A percentile compares a stretch with the other conserved stretches of the same genome.
phyloP scores from a whole-genome alignment of 2,888 invertebrate genomes.

The Drosophila hawaiiensis region DNA sequence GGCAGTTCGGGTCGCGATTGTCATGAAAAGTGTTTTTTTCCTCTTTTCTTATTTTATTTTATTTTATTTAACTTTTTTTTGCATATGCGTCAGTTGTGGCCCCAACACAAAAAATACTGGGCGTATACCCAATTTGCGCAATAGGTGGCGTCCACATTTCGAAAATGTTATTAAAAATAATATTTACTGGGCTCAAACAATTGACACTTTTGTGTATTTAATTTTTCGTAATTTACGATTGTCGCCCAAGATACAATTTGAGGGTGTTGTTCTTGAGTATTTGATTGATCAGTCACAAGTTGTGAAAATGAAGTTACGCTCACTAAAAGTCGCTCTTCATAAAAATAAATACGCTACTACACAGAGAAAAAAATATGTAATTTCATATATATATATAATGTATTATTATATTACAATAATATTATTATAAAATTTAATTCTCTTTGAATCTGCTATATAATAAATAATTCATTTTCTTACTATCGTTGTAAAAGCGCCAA shows the following conservation, averaged over 20 bases:
- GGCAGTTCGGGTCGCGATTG: conserved; percentile 13
- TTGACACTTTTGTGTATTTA: conserved; percentile 20
- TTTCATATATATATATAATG: background rate
- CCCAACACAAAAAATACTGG: conserved; percentile 56
- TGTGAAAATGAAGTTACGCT: no score
- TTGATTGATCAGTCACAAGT: conserved; percentile 4
- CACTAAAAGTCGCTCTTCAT: background rate
- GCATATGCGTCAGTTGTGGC: conserved; percentile 64
- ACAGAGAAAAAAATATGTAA: no score
- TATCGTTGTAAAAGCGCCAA: background rate
- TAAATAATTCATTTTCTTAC: fast-evolving
- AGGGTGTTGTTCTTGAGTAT: conserved; percentile 16
- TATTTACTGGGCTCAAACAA: conserved; percentile 43
- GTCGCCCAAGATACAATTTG: background rate
- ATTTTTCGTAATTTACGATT: conserved; percentile 22
- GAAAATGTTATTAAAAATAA: conserved; percentile 43
- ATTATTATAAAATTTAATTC: background rate
- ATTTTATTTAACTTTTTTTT: conserved; percentile 1
- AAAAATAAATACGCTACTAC: background rate
- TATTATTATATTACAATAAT: background rate
- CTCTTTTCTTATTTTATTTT: conserved; percentile 9
- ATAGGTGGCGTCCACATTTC: conserved; percentile 8
- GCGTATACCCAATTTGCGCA: conserved; percentile 69
- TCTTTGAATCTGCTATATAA: background rate
- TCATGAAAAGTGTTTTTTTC: conserved; percentile 10